phyloP scores from a whole-genome alignment of 2,113 vertebrate species.

The Heliornis fulica region DNA sequence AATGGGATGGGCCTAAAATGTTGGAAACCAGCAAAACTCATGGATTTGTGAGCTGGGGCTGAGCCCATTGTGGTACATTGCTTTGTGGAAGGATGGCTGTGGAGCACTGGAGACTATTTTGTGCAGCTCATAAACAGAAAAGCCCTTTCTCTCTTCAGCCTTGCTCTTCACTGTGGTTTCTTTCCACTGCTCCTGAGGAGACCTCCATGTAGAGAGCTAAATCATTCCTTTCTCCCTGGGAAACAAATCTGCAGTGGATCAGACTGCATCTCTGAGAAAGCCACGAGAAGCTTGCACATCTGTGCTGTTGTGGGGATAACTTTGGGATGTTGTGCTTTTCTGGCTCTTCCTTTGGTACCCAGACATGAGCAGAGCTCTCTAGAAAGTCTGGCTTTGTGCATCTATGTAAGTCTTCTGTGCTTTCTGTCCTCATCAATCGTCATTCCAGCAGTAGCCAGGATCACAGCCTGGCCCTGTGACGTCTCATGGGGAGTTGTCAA shows the following conservation, averaged over 20 bases:
- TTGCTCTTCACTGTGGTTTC: not conserved
- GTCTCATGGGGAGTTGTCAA: not conserved
- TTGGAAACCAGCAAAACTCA: not conserved
- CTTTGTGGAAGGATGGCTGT: not conserved
- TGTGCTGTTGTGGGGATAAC: not conserved
- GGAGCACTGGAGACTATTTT: not conserved
- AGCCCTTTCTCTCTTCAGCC: not conserved
- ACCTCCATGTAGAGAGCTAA: not conserved
- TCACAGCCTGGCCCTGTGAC: not conserved
- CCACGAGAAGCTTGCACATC: not conserved
- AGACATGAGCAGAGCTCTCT: not conserved
- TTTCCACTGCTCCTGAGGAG: not conserved
- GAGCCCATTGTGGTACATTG: not conserved
- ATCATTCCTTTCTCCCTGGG: not conserved
- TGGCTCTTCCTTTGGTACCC: not conserved
- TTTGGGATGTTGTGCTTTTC: not conserved
- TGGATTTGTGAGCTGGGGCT: fast-evolving
- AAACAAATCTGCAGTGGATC: not conserved
- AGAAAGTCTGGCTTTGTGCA: fast-evolving
- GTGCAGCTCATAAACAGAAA: not conserved
- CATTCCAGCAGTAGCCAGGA: not conserved
- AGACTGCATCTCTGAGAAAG: not conserved
- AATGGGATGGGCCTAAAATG: not conserved
- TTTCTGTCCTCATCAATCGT: not conserved
- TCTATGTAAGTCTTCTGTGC: not conserved